Percentiles rank a stretch among this genome's conserved stretches.
phyloP scores from a whole-genome alignment of 2,113 vertebrate genomes.

The Procavia capensis region DNA sequence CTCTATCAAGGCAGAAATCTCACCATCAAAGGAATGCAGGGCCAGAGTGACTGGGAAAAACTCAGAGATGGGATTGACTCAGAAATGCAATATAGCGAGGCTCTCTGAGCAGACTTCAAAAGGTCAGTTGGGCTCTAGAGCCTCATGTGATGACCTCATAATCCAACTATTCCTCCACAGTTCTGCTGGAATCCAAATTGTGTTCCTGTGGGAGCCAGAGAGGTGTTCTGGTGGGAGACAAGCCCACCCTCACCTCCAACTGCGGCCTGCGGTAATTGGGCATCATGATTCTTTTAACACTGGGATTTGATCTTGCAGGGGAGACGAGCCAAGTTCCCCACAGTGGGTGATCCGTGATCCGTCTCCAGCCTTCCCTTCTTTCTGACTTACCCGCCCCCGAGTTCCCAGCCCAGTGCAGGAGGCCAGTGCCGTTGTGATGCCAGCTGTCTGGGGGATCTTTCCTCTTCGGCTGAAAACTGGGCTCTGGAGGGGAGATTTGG shows the following conservation, averaged over 20 bases:
- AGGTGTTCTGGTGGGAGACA: slow-evolving; percentile 69
- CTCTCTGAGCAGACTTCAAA: slow-evolving; percentile 79
- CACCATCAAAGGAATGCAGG: slow-evolving; percentile 81
- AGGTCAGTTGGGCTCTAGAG: slow-evolving; percentile 75
- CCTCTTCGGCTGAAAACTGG: slow-evolving; percentile 78
- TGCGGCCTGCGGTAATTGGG: slow-evolving; percentile 46
- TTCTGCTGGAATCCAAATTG: slow-evolving; percentile 47
- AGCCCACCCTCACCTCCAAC: not conserved
- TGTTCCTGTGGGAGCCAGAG: slow-evolving; percentile 55
- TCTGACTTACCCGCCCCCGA: slow-evolving; percentile 50
- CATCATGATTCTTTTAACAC: slow-evolving; percentile 64
- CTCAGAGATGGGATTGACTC: slow-evolving; percentile 75
- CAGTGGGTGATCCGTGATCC: too few species aligned
- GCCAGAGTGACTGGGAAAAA: slow-evolving; percentile 77
- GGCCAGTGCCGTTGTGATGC: slow-evolving; percentile 78
- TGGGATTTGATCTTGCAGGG: slow-evolving; percentile 79
- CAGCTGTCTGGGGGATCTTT: slow-evolving; percentile 81
- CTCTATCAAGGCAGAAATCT: slow-evolving; percentile 83
- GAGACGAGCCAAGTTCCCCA: slow-evolving; percentile 64
- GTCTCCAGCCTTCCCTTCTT: not conserved
- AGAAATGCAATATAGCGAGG: slow-evolving; percentile 77
- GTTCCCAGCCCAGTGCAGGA: slow-evolving; percentile 67
- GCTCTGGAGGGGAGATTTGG: slow-evolving; percentile 75
- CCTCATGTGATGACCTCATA: slow-evolving; percentile 72
- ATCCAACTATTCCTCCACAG: slow-evolving; percentile 75